phyloP scores from a whole-genome alignment of 2,888 invertebrate species.

The Diarsia rubi region DNA sequence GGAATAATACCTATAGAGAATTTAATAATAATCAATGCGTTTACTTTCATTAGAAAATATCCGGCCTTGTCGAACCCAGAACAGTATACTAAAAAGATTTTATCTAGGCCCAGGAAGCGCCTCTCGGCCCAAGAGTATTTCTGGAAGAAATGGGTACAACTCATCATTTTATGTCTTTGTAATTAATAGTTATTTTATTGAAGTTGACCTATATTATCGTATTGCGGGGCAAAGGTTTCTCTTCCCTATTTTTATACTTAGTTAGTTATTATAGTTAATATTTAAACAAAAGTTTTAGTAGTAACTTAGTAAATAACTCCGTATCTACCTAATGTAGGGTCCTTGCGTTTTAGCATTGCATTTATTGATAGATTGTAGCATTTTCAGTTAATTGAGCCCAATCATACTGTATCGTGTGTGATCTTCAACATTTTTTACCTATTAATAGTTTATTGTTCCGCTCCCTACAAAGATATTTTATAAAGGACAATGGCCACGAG shows the following conservation, averaged over 20 bases:
- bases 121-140: slow-evolving; percentile 85
- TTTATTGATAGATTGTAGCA: neutral
- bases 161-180: slow-evolving; percentile 21
- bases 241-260: neutral
- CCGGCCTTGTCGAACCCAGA: slow-evolving; percentile 76
- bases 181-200: neutral
- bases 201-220: neutral
- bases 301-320: neutral
- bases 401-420: neutral
- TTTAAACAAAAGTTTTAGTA: neutral
- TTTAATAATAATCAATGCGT: slow-evolving; percentile 27
- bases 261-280: slow-evolving; percentile 1
- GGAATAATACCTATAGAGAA: neutral
- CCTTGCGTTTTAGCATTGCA: neutral
- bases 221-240: neutral
- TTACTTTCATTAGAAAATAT: slow-evolving; percentile 77
- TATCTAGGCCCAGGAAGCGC: slow-evolving; percentile 81
- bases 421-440: neutral
- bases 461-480: neutral
- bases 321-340: neutral
- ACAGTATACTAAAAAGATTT: slow-evolving; percentile 80
- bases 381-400: neutral
- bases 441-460: neutral
- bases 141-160: slow-evolving; percentile 88
- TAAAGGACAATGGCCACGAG: neutral